Percentiles rank a stretch among this genome's conserved stretches.
Conservation (phyloP, 2,888 invertebrate species). For the Petrolisthes manimaculis region DNA sequence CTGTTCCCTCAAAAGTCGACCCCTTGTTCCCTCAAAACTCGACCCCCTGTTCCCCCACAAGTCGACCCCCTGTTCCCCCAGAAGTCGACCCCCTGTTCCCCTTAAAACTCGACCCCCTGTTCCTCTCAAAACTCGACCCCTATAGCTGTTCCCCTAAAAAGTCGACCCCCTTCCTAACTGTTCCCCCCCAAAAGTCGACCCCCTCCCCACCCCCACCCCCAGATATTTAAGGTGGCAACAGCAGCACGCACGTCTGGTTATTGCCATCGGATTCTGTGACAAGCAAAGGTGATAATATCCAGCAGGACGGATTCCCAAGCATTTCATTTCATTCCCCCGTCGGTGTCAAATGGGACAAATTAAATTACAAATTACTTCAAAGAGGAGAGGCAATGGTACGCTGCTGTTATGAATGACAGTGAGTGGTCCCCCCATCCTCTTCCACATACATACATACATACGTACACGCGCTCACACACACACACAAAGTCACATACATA, state of each 20-base stretch:
- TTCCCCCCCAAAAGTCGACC: too few species aligned
- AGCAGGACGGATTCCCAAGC: slow-evolving; percentile 51
- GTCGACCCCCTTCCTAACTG: too few species aligned
- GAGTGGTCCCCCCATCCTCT: neutral
- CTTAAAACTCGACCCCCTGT: too few species aligned
- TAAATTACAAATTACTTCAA: slow-evolving; percentile 59
- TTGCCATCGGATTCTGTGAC: slow-evolving; percentile 53
- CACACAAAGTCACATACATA: neutral
- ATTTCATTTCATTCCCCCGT: slow-evolving; percentile 55
- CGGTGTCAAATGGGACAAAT: slow-evolving; percentile 51
- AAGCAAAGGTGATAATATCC: slow-evolving; percentile 55
- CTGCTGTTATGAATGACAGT: slow-evolving; percentile 55
- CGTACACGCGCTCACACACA: neutral
- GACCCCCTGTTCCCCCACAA: too few species aligned
- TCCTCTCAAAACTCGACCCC: too few species aligned
- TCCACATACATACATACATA: neutral
- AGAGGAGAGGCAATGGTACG: slow-evolving; percentile 43
- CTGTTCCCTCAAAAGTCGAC: too few species aligned
- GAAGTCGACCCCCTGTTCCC: too few species aligned
- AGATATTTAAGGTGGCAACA: slow-evolving; percentile 28
- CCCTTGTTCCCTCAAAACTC: too few species aligned
- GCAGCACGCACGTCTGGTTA: slow-evolving; percentile 23
- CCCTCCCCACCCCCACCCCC: neutral
- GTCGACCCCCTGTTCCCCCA: too few species aligned
- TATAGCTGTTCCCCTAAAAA: too few species aligned